Base-by-base conservation (phyloP, 2,888 invertebrate species). In the Drosophila robusta region DNA sequence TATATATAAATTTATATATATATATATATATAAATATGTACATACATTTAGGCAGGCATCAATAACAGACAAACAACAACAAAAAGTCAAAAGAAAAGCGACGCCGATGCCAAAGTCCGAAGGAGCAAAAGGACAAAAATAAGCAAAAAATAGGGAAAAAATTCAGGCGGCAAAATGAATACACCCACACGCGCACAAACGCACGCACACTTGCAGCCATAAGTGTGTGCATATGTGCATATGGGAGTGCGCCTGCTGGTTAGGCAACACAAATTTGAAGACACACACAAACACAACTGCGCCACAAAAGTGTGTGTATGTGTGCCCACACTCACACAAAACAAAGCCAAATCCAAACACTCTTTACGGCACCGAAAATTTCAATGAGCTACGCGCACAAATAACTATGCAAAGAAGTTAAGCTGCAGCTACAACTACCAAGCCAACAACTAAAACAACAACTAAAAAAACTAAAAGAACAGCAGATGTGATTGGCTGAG, bases 371-470 rank as follows among this genome's bases (percentile, higher is more conserved):
- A 69, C 56, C 47, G 69, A 69, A 73, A 68, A 68, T 74, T 73
- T 73, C 74, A 73, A 68, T 74, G 74, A 73, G 74, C 74, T 64
- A 64, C 74, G 73, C 74, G 74, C 75, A 65, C 55, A 74, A 69
- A 74, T 74, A 74, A 73, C 74, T 73, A 73, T 74, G 75, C 75
- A 75, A 75, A 70, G 75, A 65, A 74, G 74, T 74, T 66, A 60
- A 68, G 73, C 68, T 73, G 68, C 63, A 45, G 55, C 46, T 36
- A 29, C 49, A 57, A 36, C 51, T 54, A 11, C 41, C 34, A 14
- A 54, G 36, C 24, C 39, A 64, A 9, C 12, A 61, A 32, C 32
- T n/a, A n/a, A n/a, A 54, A 34, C 22, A 26, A 36, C 11, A 45
- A 29, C 34, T 42, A 36, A 47, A 64, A 11, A 42, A 36, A 11